phyloP scores from a whole-genome alignment of 2,888 invertebrate species.

The Polymixis lichenea region DNA sequence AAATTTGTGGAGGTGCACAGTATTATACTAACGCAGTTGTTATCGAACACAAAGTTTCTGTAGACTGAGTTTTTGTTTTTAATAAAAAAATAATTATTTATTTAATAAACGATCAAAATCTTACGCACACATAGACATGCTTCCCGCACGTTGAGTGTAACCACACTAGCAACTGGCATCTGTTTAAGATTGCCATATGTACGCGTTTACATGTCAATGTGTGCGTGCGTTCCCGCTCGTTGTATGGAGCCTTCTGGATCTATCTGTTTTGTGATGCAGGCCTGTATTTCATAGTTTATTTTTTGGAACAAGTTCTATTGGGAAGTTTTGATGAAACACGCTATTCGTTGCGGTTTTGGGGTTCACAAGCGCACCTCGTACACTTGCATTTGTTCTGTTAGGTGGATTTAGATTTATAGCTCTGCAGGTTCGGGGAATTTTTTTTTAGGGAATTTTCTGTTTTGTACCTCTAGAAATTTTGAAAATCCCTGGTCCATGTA shows the following conservation, averaged over 20 bases:
- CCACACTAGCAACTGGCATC: background rate
- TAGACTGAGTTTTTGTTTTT: too few species aligned
- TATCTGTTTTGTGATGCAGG: background rate
- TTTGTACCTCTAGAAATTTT: background rate
- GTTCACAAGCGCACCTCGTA: background rate
- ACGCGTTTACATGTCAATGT: background rate
- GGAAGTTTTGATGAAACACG: slow-evolving; percentile 41
- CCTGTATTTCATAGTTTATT: slow-evolving; percentile 11
- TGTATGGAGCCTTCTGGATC: background rate
- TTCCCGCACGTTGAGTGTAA: too few species aligned
- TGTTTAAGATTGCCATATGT: background rate
- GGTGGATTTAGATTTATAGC: background rate
- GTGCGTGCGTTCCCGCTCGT: background rate
- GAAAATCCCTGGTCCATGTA: background rate
- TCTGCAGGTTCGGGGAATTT: background rate
- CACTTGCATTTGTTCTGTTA: slow-evolving; percentile 7
- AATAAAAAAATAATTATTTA: too few species aligned
- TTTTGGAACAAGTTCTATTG: slow-evolving; percentile 42
- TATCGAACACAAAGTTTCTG: too few species aligned
- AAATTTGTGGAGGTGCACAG: too few species aligned
- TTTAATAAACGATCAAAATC: background rate
- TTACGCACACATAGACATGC: background rate
- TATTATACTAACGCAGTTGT: too few species aligned
- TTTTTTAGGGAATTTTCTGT: background rate
- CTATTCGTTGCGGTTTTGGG: slow-evolving; percentile 25